These are phyloP conservation scores for Caiman crocodilus DNA, from an alignment of 2,797 vertebrate genomes.

Conservation along the genomic window DNA sequence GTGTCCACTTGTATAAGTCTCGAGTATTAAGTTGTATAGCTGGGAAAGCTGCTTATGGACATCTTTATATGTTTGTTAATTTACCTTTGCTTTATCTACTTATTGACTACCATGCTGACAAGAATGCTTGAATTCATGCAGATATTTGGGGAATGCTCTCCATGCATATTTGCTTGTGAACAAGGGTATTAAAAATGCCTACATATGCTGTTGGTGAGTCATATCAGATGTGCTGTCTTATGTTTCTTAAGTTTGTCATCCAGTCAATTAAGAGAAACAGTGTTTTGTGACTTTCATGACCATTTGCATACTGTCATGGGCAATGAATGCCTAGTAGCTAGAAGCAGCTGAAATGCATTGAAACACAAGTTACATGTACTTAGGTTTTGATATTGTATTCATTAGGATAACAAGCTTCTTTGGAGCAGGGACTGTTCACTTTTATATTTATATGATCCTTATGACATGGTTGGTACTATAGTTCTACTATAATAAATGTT, in stretches of 20 bases:
- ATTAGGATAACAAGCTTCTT: background rate
- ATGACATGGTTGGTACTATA: background rate
- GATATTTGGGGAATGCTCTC: background rate
- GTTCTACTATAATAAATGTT: background rate
- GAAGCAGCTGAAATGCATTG: background rate
- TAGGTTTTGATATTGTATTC: background rate
- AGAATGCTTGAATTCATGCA: background rate
- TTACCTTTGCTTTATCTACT: background rate
- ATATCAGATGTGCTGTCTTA: accelerated
- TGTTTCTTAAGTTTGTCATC: background rate
- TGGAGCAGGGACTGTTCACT: background rate
- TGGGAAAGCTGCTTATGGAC: background rate
- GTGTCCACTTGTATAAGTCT: no score
- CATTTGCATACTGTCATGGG: background rate
- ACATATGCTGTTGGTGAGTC: background rate
- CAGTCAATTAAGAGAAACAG: background rate
- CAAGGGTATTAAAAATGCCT: background rate
- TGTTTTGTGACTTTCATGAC: accelerated
- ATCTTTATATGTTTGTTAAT: background rate
- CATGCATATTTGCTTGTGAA: background rate
- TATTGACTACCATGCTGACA: background rate
- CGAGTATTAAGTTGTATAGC: background rate
- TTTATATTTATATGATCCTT: background rate
- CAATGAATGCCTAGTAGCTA: background rate
- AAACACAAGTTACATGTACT: background rate